Conservation (phyloP, 2,797 vertebrate species). For the Enteromius unitaeniatus region DNA sequence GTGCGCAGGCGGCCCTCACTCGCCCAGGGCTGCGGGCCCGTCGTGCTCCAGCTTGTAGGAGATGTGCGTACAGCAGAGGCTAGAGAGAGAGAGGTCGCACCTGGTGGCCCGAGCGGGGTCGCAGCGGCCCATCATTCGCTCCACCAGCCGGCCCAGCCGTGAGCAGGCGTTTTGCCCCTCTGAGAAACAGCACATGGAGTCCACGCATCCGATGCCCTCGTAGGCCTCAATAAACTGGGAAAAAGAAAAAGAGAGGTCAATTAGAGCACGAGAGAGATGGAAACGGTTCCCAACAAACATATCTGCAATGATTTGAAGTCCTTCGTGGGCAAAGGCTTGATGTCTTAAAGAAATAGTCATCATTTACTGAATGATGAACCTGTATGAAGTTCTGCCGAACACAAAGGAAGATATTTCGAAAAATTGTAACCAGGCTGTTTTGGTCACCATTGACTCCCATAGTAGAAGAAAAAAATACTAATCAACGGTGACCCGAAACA, state of each 20-base stretch:
- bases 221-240: conserved; percentile 86
- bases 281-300: neutral
- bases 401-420: too few species aligned
- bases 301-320: neutral
- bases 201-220: conserved; percentile 93
- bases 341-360: neutral
- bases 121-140: conserved; percentile 88
- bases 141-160: conserved; percentile 91
- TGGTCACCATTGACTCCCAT: too few species aligned
- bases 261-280: conserved; percentile 3
- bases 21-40: conserved; percentile 70
- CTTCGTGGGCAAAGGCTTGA: neutral
- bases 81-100: conserved; percentile 82
- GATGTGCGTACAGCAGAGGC: conserved; percentile 80
- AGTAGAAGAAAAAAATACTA: too few species aligned
- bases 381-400: too few species aligned
- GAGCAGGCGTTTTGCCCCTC: conserved; percentile 88
- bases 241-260: conserved; percentile 29
- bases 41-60: conserved; percentile 79
- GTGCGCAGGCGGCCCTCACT: conserved; percentile 49
- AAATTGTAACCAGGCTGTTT: too few species aligned
- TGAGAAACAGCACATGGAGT: conserved; percentile 97
- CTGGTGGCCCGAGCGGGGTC: conserved; percentile 81
- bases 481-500: too few species aligned
- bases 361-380: too few species aligned